phyloP scores from a whole-genome alignment of 1,140 invertebrate genomes.

The Zeugodacus cucurbitae region DNA sequence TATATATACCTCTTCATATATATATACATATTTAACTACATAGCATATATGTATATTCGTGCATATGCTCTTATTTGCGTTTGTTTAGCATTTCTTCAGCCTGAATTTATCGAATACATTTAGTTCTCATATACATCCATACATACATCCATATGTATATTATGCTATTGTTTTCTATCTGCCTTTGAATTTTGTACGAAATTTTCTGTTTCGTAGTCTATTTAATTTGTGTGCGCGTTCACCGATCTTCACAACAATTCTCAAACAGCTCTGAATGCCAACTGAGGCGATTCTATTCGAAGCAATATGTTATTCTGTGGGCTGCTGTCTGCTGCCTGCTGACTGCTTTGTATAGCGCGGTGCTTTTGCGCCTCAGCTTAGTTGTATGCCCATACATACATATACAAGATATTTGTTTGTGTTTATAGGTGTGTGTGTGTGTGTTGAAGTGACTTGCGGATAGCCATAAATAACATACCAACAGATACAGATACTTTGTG shows the following conservation, averaged over 20 bases:
- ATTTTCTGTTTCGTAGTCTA: neutral
- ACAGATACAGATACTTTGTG: no score
- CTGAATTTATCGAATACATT: neutral
- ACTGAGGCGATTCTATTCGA: conserved; percentile 37
- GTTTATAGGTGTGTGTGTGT: neutral
- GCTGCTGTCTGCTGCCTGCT: neutral
- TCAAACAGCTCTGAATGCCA: conserved; percentile 34
- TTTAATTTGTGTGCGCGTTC: neutral
- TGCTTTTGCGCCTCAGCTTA: neutral
- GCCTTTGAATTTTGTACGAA: neutral
- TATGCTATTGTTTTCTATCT: neutral
- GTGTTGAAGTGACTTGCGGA: neutral
- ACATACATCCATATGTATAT: neutral
- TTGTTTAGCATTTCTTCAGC: neutral
- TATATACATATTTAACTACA: no score
- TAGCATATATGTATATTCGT: neutral
- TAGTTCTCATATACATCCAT: no score
- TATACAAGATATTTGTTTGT: neutral
- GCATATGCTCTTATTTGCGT: neutral
- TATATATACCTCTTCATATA: no score
- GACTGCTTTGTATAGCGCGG: neutral
- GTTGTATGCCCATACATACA: neutral
- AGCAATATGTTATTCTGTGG: neutral
- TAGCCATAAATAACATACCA: no score
- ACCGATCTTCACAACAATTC: conserved; percentile 38